These are phyloP conservation scores for Irena cyanogastra DNA, from an alignment of 2,113 vertebrate species.

Conservation along the genomic window DNA sequence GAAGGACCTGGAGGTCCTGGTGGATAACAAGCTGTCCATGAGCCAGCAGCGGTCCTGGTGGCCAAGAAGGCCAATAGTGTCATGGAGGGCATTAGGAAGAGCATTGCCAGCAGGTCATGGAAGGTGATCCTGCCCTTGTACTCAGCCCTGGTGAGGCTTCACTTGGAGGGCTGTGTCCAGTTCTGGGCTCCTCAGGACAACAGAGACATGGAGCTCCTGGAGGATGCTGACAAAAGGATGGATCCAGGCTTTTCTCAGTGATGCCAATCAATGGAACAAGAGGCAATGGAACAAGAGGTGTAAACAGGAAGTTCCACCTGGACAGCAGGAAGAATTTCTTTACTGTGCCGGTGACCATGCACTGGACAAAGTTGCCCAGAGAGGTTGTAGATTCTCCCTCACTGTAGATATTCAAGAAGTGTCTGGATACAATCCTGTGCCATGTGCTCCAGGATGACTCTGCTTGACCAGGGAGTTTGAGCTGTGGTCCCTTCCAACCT, in stretches of 20 bases:
- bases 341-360: neutral
- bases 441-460: neutral
- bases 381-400: neutral
- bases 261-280: neutral
- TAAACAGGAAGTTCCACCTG: neutral
- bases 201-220: neutral
- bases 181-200: neutral
- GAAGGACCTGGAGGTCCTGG: neutral
- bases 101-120: neutral
- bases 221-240: neutral
- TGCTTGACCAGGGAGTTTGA: neutral
- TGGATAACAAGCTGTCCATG: neutral
- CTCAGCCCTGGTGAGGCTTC: neutral
- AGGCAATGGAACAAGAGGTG: neutral
- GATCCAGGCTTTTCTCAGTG: neutral
- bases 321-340: neutral
- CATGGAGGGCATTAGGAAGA: neutral
- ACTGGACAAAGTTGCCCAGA: neutral
- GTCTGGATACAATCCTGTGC: neutral
- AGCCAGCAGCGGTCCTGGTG: neutral
- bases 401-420: neutral
- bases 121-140: neutral
- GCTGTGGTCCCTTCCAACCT: neutral
- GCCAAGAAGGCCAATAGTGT: neutral
- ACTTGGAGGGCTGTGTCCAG: neutral